Percentiles rank a stretch among this genome's conserved stretches.
phyloP scores from a whole-genome alignment of 2,888 invertebrate genomes.

The Leptinotarsa haldemani region DNA sequence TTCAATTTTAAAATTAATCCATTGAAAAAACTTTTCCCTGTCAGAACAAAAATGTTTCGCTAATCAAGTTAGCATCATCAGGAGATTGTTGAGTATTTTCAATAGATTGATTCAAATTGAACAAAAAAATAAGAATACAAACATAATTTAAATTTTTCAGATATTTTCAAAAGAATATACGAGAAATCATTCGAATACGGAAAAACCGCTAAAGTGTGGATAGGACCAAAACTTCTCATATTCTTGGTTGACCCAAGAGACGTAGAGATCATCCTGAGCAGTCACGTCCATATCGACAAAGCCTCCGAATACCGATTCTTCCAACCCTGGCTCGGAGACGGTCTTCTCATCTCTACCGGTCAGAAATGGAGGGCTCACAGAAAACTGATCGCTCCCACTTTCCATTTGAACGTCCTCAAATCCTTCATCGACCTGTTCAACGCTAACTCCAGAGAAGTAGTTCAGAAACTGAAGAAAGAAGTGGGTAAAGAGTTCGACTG shows the following conservation, averaged over 20 bases:
- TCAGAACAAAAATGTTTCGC: too few relatives aligned
- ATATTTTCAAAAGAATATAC: slow-evolving; percentile 76
- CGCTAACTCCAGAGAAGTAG: slow-evolving; percentile 81
- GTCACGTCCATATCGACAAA: slow-evolving; percentile 85
- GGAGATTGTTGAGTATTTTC: too few relatives aligned
- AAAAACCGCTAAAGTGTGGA: slow-evolving; percentile 77
- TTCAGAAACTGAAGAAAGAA: slow-evolving; percentile 78
- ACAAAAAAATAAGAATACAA: too few relatives aligned
- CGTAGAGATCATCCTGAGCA: slow-evolving; percentile 82
- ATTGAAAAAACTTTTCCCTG: too few relatives aligned
- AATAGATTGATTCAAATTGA: too few relatives aligned
- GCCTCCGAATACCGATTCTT: slow-evolving; percentile 81
- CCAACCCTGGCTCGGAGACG: slow-evolving; percentile 86
- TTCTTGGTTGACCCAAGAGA: slow-evolving; percentile 83
- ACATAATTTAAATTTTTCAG: slow-evolving; percentile 63
- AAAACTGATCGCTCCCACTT: slow-evolving; percentile 88
- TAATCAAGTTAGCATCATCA: too few relatives aligned
- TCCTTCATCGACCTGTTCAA: slow-evolving; percentile 89
- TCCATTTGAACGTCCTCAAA: slow-evolving; percentile 88
- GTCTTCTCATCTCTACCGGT: slow-evolving; percentile 85
- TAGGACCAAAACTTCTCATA: slow-evolving; percentile 79
- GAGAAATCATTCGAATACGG: slow-evolving; percentile 70
- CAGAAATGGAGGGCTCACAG: slow-evolving; percentile 88
- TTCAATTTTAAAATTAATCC: too few relatives aligned
- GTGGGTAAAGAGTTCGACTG: slow-evolving; percentile 80